Conservation (phyloP, 2,888 invertebrate species). For the Boloria euphrosyne region DNA sequence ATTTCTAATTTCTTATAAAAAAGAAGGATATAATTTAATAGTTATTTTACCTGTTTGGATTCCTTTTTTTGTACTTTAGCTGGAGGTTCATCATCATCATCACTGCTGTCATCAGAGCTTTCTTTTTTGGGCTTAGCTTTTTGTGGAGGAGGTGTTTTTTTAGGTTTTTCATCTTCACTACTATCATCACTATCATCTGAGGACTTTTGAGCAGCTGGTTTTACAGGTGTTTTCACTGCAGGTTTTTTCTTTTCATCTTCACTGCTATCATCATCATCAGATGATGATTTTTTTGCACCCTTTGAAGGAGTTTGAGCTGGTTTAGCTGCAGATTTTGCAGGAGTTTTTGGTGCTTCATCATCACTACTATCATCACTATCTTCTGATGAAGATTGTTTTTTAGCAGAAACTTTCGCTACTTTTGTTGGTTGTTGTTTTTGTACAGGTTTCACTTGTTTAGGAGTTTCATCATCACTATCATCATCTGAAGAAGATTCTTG, state of each 20-base stretch:
- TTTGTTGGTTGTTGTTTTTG: constrained; percentile 40
- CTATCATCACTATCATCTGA: constrained; percentile 45
- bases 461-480: constrained; percentile 49
- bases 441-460: constrained; percentile 47
- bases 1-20: background rate
- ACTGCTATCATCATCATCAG: constrained; percentile 59
- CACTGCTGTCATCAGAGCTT: constrained; percentile 34
- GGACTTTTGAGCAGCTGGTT: constrained; percentile 15
- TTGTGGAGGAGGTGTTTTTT: constrained; percentile 27
- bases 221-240: constrained; percentile 24
- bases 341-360: constrained; percentile 51
- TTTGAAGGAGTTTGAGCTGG: constrained; percentile 39
- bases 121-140: constrained; percentile 33
- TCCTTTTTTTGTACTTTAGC: constrained; percentile 51
- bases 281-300: constrained; percentile 49
- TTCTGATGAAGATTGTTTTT: constrained; percentile 49
- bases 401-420: constrained; percentile 38
- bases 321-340: constrained; percentile 42
- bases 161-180: constrained; percentile 30
- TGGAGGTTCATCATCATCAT: constrained; percentile 49
- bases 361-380: constrained; percentile 66
- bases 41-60: constrained; percentile 47
- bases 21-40: background rate
- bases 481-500: constrained; percentile 57
- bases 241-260: constrained; percentile 55